A percentile compares a stretch with the other conserved stretches of the same genome.
Conservation (phyloP, 2,888 invertebrate species). For the Strigamia transsilvanica region DNA sequence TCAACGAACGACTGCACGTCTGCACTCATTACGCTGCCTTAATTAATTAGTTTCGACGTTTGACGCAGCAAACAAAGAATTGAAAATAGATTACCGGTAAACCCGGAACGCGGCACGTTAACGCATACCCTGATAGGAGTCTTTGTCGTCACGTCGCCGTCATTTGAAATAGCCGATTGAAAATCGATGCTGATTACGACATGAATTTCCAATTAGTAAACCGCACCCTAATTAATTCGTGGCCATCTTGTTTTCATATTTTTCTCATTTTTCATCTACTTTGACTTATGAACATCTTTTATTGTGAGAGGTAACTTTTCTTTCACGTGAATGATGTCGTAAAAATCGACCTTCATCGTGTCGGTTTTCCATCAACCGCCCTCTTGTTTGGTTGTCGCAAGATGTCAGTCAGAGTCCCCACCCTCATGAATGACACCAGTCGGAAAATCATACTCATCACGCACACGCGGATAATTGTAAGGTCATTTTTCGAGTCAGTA, state of each 20-base stretch:
- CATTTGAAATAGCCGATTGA: constrained; percentile 32
- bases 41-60: constrained; percentile 46
- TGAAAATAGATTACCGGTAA: constrained; percentile 46
- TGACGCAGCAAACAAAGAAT: constrained; percentile 43
- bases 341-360: constrained; percentile 46
- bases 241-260: constrained; percentile 17
- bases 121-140: background rate
- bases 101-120: constrained; percentile 35
- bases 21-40: constrained; percentile 31
- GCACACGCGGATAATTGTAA: constrained; percentile 32
- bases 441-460: constrained; percentile 44
- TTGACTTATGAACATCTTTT: background rate
- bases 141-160: constrained; percentile 30
- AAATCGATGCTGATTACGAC: constrained; percentile 49
- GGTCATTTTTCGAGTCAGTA: constrained; percentile 41
- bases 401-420: constrained; percentile 42
- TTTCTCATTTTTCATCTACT: constrained; percentile 39
- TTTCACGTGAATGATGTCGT: constrained; percentile 42
- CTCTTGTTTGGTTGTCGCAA: constrained; percentile 41
- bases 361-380: constrained; percentile 48
- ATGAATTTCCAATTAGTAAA: constrained; percentile 40
- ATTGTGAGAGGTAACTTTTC: background rate
- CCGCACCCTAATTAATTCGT: constrained; percentile 10
- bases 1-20: constrained; percentile 11
- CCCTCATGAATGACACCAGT: background rate